A percentile compares a stretch with the other conserved stretches of the same genome.
Evolutionary conservation across 2,888 invertebrate genomes (phyloP).

Genomic region (Bruchidius siliquastri): DNA sequence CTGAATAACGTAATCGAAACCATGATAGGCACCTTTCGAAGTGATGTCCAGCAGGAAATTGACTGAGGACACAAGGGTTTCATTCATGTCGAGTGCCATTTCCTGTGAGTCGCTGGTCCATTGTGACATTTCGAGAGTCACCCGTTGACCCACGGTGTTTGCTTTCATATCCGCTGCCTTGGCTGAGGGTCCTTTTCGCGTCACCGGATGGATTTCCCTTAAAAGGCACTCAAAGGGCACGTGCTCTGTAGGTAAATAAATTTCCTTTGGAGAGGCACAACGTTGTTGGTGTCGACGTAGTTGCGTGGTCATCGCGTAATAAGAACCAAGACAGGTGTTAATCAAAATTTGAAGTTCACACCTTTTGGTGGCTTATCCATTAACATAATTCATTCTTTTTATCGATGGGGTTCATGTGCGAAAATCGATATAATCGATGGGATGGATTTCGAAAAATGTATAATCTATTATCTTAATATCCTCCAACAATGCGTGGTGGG

Average conservation of each 20-base stretch:
- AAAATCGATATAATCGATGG: too few species aligned
- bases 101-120: constrained; percentile 20
- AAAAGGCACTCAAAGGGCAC: neutral
- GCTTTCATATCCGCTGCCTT: constrained; percentile 23
- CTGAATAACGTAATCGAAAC: neutral
- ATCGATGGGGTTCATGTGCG: too few species aligned
- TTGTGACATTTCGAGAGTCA: constrained; percentile 24
- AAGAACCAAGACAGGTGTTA: neutral
- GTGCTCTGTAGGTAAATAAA: neutral
- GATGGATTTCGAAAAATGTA: too few species aligned
- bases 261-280: neutral
- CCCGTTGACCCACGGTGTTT: constrained; percentile 12
- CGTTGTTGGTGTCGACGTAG: neutral
- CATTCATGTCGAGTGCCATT: constrained; percentile 24
- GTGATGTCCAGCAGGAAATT: constrained; percentile 20
- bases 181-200: neutral
- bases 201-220: neutral
- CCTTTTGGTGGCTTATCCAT: too few species aligned
- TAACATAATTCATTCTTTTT: too few species aligned
- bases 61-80: constrained; percentile 20
- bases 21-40: neutral
- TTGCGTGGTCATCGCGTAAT: neutral
- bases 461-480: too few species aligned
- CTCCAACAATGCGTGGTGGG: too few species aligned
- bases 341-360: too few species aligned